A percentile compares a stretch with the other conserved stretches of the same genome.
phyloP scores from a whole-genome alignment of 2,797 vertebrate species.

The Coranthus polyacanthus region DNA sequence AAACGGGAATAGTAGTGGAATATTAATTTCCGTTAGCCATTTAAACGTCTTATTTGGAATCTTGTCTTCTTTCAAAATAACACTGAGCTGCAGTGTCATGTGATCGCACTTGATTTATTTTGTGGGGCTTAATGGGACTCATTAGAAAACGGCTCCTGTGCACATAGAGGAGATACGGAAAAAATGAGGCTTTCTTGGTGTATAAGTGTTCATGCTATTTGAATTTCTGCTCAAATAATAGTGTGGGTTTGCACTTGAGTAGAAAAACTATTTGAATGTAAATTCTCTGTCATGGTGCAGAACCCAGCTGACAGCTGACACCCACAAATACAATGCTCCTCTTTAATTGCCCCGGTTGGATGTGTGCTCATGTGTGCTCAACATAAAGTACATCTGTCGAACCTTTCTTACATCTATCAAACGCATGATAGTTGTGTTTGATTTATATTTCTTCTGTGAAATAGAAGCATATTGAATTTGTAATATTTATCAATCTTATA shows the following conservation, averaged over 20 bases:
- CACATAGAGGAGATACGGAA: neutral
- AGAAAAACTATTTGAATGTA: conserved; percentile 45
- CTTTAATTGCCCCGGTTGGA: conserved; percentile 30
- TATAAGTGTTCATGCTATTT: conserved; percentile 23
- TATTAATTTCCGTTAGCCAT: too few relatives aligned
- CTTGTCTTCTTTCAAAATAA: conserved; percentile 17
- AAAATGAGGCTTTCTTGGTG: conserved; percentile 10
- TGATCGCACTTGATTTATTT: conserved; percentile 6
- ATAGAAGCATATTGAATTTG: conserved; percentile 4
- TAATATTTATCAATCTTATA: neutral
- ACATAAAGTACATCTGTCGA: conserved; percentile 18
- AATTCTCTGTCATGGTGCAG: conserved; percentile 35
- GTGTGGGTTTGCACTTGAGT: conserved; percentile 6
- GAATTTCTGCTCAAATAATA: neutral
- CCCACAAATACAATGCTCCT: conserved; percentile 22
- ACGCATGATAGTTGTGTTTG: neutral
- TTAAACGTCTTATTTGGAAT: too few relatives aligned
- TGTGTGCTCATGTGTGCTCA: conserved; percentile 13
- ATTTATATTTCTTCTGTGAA: neutral
- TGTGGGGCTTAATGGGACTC: conserved; percentile 5
- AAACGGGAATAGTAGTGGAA: too few relatives aligned
- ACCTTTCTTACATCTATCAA: conserved; percentile 19
- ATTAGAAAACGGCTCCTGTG: conserved; percentile 9
- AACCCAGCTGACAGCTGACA: conserved; percentile 44
- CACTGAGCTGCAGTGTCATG: conserved; percentile 12